A percentile compares a stretch with the other conserved stretches of the same genome.
These are phyloP conservation scores for Pseudorasbora parva DNA, from an alignment of 2,113 vertebrate species.

Conservation along the genomic window DNA sequence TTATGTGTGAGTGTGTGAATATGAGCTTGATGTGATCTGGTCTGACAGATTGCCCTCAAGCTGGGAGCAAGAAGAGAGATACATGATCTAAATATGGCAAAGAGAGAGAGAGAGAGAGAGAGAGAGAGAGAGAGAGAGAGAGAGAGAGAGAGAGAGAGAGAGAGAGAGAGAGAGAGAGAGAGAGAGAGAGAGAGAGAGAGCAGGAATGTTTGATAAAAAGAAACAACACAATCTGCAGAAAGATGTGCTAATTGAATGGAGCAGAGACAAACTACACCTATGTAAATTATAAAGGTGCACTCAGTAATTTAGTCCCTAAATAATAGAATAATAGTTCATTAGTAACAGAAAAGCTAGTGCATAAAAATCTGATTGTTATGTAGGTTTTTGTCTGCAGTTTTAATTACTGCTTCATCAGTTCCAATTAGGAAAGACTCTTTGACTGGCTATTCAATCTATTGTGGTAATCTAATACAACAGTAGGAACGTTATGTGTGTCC, in stretches of 20 bases:
- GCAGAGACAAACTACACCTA: background rate
- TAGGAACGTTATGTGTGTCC: background rate
- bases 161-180: too few relatives aligned
- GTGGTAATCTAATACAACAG: background rate
- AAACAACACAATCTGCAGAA: slow-evolving; percentile 20
- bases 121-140: too few relatives aligned
- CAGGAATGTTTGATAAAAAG: slow-evolving; percentile 22
- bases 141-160: slow-evolving; percentile 28
- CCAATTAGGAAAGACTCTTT: slow-evolving; percentile 29
- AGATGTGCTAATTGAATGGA: background rate
- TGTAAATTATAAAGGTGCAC: slow-evolving; percentile 11
- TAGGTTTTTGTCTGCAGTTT: slow-evolving; percentile 7
- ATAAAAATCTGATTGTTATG: slow-evolving; percentile 3
- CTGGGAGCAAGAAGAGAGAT: slow-evolving; percentile 45
- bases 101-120: slow-evolving; percentile 15
- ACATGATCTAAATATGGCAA: slow-evolving; percentile 59
- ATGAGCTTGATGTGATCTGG: slow-evolving; percentile 53
- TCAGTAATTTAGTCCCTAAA: background rate
- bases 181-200: slow-evolving; percentile 24
- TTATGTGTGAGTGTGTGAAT: slow-evolving; percentile 29
- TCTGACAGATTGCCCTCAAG: slow-evolving; percentile 52
- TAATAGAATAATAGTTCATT: background rate
- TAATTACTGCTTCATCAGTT: slow-evolving; percentile 48
- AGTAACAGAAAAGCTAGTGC: background rate
- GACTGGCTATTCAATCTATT: background rate